These are phyloP conservation scores for Zaprionus capensis DNA, from an alignment of 1,140 invertebrate species.

Conservation along the genomic window DNA sequence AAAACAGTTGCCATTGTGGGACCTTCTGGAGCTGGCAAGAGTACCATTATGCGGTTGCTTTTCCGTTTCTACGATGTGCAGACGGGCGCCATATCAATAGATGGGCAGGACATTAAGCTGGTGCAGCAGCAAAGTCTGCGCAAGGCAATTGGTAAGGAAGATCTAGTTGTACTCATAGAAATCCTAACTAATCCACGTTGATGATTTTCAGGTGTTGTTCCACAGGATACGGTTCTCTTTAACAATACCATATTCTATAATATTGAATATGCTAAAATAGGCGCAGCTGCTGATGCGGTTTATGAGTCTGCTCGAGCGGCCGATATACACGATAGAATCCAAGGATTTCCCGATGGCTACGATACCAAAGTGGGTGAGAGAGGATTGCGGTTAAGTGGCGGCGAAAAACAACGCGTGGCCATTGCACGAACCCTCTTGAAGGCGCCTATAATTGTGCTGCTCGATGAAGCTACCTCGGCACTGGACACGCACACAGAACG, in stretches of 20 bases:
- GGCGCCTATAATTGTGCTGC: constrained; percentile 92
- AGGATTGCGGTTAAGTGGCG: constrained; percentile 92
- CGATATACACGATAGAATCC: constrained; percentile 96
- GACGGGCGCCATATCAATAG: constrained; percentile 93
- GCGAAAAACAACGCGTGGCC: constrained; percentile 97
- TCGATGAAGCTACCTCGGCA: constrained; percentile 96
- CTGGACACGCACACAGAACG: constrained; percentile 93
- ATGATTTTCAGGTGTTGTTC: constrained; percentile 91
- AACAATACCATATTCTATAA: constrained; percentile 98
- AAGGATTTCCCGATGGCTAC: constrained; percentile 94
- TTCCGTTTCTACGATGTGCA: constrained; percentile 98
- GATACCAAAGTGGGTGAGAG: constrained; percentile 94
- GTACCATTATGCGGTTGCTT: constrained; percentile 95
- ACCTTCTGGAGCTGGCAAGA: constrained; percentile 94
- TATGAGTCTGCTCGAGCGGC: constrained; percentile 95
- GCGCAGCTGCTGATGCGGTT: constrained; percentile 92
- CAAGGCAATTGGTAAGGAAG: constrained; percentile 85
- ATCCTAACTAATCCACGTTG: constrained; percentile 73
- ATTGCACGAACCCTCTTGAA: constrained; percentile 95
- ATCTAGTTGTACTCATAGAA: not conserved
- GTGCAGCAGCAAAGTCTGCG: constrained; percentile 90
- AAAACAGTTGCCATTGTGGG: constrained; percentile 96
- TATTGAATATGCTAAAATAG: constrained; percentile 95
- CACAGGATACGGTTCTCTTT: constrained; percentile 98
- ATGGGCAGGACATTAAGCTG: constrained; percentile 89